Evolutionary conservation across 2,888 invertebrate species (phyloP).

Genomic region (Physocephala rufipes): DNA sequence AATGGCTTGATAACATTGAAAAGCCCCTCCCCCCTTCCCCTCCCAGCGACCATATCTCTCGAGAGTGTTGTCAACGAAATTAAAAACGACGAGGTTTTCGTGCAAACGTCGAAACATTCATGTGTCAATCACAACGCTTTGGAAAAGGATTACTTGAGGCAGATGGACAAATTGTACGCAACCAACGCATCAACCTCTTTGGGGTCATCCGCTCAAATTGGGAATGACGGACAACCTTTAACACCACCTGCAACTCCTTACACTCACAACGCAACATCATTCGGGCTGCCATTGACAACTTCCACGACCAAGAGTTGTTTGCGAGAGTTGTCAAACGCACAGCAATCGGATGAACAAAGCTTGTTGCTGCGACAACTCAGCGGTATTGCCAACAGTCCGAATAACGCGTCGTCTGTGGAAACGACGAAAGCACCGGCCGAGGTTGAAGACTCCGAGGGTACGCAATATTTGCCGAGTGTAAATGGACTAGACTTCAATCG

Average conservation of each 20-base stretch:
- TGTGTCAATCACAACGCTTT: conserved; percentile 56
- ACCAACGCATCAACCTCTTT: conserved; percentile 59
- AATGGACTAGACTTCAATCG: conserved; percentile 21
- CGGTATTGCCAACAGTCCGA: conserved; percentile 42
- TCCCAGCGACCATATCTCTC: not conserved
- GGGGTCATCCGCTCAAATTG: conserved; percentile 53
- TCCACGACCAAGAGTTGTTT: conserved; percentile 18
- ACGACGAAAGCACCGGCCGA: not conserved
- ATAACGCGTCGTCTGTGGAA: conserved; percentile 5
- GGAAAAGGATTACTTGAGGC: conserved; percentile 52
- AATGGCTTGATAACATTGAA: not conserved
- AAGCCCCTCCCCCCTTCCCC: conserved; percentile 6
- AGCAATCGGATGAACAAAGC: conserved; percentile 44
- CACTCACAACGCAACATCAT: conserved; percentile 33
- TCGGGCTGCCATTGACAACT: conserved; percentile 16
- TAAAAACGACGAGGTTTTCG: conserved; percentile 55
- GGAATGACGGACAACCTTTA: conserved; percentile 52
- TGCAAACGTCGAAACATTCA: conserved; percentile 59
- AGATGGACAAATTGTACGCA: conserved; percentile 63
- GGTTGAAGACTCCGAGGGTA: not conserved
- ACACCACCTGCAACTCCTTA: conserved; percentile 65
- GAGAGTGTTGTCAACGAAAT: conserved; percentile 52
- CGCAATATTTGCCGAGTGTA: not conserved
- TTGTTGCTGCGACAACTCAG: conserved; percentile 54
- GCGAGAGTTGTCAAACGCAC: conserved; percentile 28